Conservation (phyloP, 2,113 vertebrate genomes). For the Cololabis saira region DNA sequence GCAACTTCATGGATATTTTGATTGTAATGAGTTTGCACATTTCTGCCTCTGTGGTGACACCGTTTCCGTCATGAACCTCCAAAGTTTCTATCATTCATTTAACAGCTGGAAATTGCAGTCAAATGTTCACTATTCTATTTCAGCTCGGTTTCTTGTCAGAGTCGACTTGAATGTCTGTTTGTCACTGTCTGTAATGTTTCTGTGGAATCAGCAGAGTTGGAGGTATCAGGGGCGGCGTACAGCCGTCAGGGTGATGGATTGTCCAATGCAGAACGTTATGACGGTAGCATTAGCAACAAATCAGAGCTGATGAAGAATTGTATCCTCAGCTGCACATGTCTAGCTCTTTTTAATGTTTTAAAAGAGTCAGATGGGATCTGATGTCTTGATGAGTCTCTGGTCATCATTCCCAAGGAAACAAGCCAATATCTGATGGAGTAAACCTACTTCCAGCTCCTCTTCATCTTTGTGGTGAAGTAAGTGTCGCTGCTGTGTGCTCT, state of each 20-base stretch:
- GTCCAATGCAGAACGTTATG: conserved; percentile 41
- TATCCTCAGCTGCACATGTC: conserved; percentile 1
- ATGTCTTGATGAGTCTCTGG: background rate
- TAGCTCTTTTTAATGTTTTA: background rate
- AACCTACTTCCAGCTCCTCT: background rate
- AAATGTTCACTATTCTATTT: background rate
- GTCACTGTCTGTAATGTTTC: background rate
- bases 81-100: too few relatives aligned
- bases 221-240: background rate
- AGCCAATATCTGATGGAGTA: conserved; percentile 14
- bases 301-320: conserved; percentile 39
- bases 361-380: background rate
- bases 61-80: too few relatives aligned
- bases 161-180: background rate
- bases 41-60: too few relatives aligned
- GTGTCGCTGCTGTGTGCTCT: background rate
- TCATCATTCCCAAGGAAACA: too few relatives aligned
- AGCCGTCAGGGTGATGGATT: conserved; percentile 46
- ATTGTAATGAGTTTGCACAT: too few relatives aligned
- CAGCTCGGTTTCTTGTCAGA: background rate
- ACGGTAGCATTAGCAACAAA: conserved; percentile 16
- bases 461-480: background rate
- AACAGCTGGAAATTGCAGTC: too few relatives aligned
- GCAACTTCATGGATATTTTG: too few relatives aligned
- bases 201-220: background rate